Evolutionary conservation across 1,140 invertebrate genomes (phyloP), one percentile per base, ranked within the genome.

Genomic region (Diuraphis noxia): DNA sequence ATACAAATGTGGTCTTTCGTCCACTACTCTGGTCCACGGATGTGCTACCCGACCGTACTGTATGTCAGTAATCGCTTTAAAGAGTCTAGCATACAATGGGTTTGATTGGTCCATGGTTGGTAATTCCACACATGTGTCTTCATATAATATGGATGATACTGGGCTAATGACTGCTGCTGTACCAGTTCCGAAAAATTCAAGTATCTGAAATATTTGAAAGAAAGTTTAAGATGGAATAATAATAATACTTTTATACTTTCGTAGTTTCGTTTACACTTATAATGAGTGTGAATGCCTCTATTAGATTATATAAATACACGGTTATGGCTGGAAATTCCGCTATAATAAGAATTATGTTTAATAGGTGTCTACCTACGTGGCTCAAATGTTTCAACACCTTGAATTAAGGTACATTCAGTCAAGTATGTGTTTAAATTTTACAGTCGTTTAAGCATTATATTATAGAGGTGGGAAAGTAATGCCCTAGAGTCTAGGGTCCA

Each of bases 81-180:
- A 95, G 92, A 98, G 95, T 90, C 95, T 95, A 92, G 96, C 95
- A 93, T 95, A 96, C 87, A 98, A 92, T 0, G 97, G 95, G 49
- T 92, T 92, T 34, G 94, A 87, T 82, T 97, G 96, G 92, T 97
- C 94, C 94, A 96, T 95, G 4, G 97, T 98, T 92, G 97, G 97
- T 92, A 98, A 95, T 13, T 95, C 93, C 89, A 98, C 94, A 92
- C 95, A 93, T 92, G 95, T 93, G 8, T 95, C 96, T 92, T 96
- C 89, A 93, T 96, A 98, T 63, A 96, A 95, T 89, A 99, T 97
- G 49, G 95, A 95, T 46, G 96, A 96, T 72, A 99, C 96, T 4
- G 98, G 98, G 93, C 97, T 98, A 2, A 99, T 96, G 84, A 98
- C 95, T 93, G 97, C 98, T 1, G 98, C 98, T 36, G 98, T 99